Percentiles rank a stretch among this genome's conserved stretches.
Conservation (phyloP, 2,888 invertebrate species). For the Callimorpha dominula region DNA sequence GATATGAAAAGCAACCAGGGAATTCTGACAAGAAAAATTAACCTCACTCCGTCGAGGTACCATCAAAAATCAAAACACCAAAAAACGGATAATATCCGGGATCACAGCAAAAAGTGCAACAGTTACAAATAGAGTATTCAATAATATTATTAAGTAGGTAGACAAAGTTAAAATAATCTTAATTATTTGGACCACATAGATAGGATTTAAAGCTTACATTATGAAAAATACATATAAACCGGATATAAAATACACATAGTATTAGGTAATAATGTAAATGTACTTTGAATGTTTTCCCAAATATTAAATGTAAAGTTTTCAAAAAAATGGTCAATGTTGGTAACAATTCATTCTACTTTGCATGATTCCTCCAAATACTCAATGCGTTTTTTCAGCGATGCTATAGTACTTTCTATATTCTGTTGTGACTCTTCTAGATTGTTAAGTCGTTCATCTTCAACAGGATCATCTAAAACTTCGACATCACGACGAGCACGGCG, state of each 20-base stretch:
- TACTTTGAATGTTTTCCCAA: neutral
- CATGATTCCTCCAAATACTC: constrained; percentile 68
- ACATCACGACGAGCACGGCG: constrained; percentile 60
- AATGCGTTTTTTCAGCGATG: constrained; percentile 64
- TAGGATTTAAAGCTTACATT: constrained; percentile 50
- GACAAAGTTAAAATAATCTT: constrained; percentile 54
- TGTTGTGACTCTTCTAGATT: constrained; percentile 62
- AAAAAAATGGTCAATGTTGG: neutral
- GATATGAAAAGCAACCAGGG: too few relatives aligned
- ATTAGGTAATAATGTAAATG: constrained; percentile 18
- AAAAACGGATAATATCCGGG: neutral
- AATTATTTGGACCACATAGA: constrained; percentile 67
- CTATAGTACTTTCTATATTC: constrained; percentile 59
- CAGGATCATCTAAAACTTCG: constrained; percentile 27
- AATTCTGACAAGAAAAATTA: neutral
- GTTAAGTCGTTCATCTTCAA: constrained; percentile 59
- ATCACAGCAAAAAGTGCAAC: neutral
- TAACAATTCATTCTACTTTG: constrained; percentile 57
- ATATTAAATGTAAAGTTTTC: neutral
- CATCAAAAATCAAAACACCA: neutral
- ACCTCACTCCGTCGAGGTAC: neutral
- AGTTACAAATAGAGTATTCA: neutral
- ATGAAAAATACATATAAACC: constrained; percentile 35
- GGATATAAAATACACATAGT: constrained; percentile 20
- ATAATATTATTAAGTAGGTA: constrained; percentile 9